phyloP scores from a whole-genome alignment of 1,140 invertebrate species.

The Gryon sp. region DNA sequence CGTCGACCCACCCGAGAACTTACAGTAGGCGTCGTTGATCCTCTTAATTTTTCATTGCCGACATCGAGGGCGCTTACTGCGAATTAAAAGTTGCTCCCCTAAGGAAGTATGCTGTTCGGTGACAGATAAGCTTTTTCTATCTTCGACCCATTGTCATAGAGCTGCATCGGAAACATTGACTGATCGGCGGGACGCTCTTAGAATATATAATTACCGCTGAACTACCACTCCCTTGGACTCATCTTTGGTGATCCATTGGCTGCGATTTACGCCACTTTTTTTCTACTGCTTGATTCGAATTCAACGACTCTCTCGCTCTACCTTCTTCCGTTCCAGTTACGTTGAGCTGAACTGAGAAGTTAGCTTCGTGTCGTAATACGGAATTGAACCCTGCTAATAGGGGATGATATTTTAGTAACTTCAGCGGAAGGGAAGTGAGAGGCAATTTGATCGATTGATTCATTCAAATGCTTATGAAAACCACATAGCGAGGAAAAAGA shows the following conservation, averaged over 20 bases:
- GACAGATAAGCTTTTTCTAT: slow-evolving; percentile 79
- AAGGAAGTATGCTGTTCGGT: slow-evolving; percentile 71
- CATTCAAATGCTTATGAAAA: slow-evolving; percentile 79
- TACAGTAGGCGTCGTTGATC: slow-evolving; percentile 55
- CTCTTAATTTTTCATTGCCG: slow-evolving; percentile 76
- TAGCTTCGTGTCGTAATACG: slow-evolving; percentile 30
- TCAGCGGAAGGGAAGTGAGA: slow-evolving; percentile 67
- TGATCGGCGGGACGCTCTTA: slow-evolving; percentile 78
- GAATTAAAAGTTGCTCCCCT: slow-evolving; percentile 76
- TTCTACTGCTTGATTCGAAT: slow-evolving; percentile 37
- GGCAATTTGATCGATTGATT: slow-evolving; percentile 76
- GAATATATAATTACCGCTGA: slow-evolving; percentile 78
- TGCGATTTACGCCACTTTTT: slow-evolving; percentile 42
- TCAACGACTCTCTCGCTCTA: slow-evolving; percentile 23
- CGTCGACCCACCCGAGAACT: slow-evolving; percentile 15
- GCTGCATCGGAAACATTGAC: slow-evolving; percentile 80
- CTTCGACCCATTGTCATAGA: slow-evolving; percentile 74
- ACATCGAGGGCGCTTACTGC: slow-evolving; percentile 62
- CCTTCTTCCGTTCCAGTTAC: slow-evolving; percentile 36
- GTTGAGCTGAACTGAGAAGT: slow-evolving; percentile 5
- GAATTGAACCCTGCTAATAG: slow-evolving; percentile 76
- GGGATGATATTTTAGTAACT: slow-evolving; percentile 74
- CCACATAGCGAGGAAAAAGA: slow-evolving; percentile 37
- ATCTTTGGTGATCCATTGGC: slow-evolving; percentile 36
- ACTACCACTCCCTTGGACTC: slow-evolving; percentile 7